Conservation (phyloP, 2,888 invertebrate genomes). For the Drosophila aldrichi region DNA sequence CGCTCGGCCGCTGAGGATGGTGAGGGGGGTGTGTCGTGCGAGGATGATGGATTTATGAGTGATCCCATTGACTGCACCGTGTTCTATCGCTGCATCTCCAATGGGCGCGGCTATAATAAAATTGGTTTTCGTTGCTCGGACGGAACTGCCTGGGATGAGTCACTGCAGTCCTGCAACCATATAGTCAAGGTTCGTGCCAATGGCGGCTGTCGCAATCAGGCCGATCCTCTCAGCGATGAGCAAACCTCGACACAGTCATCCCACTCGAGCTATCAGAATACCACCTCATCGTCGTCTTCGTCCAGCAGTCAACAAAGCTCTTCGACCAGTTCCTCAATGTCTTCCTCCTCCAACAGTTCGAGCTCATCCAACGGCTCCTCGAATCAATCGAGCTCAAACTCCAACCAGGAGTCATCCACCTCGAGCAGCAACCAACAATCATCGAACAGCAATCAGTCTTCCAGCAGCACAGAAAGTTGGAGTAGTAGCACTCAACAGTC, state of each 20-base stretch:
- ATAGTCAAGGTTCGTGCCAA: constrained; percentile 88
- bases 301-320: constrained; percentile 74
- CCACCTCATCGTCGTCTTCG: constrained; percentile 68
- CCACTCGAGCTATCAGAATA: constrained; percentile 68
- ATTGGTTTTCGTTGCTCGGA: constrained; percentile 91
- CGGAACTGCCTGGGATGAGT: constrained; percentile 92
- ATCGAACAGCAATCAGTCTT: constrained; percentile 45
- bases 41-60: constrained; percentile 90
- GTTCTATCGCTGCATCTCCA: constrained; percentile 91
- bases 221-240: constrained; percentile 59
- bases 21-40: constrained; percentile 85
- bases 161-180: constrained; percentile 90
- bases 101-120: constrained; percentile 88
- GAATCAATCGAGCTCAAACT: constrained; percentile 50
- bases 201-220: constrained; percentile 84
- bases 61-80: constrained; percentile 90
- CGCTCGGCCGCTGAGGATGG: constrained; percentile 66
- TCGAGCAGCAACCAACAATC: constrained; percentile 53
- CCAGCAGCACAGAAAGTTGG: constrained; percentile 32
- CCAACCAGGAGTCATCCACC: constrained; percentile 55
- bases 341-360: constrained; percentile 29
- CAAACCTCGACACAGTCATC: constrained; percentile 77
- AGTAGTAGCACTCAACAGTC: background rate
- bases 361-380: constrained; percentile 53
- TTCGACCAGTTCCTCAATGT: constrained; percentile 60